These are phyloP conservation scores for Centrocercus urophasianus DNA, from an alignment of 2,113 vertebrate genomes.

Conservation along the genomic window DNA sequence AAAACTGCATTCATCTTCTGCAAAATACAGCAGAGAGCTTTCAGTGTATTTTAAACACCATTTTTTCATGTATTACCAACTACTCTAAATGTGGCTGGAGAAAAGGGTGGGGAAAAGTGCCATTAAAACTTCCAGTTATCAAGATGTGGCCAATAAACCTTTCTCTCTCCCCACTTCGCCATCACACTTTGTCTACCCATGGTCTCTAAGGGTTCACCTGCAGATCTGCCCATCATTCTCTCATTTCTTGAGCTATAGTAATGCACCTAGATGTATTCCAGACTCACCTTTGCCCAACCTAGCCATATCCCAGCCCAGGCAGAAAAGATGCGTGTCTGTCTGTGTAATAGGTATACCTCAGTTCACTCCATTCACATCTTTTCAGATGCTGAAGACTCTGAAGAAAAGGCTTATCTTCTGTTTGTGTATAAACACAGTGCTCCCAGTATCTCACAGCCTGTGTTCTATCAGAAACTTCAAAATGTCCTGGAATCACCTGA, in stretches of 20 bases:
- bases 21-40: slow-evolving; percentile 29
- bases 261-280: not conserved
- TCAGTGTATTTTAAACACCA: slow-evolving; percentile 17
- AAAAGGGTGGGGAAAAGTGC: accelerated
- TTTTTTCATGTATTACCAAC: not conserved
- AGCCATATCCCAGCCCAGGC: not conserved
- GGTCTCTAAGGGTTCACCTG: not conserved
- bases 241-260: not conserved
- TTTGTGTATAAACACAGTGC: not conserved
- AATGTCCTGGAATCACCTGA: not conserved
- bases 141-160: not conserved
- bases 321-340: not conserved
- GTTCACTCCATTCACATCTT: not conserved
- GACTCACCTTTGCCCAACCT: not conserved
- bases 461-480: not conserved
- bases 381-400: not conserved
- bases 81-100: not conserved
- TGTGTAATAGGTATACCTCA: not conserved
- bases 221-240: not conserved
- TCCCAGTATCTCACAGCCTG: not conserved
- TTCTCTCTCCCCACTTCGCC: not conserved
- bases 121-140: not conserved
- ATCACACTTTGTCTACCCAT: not conserved
- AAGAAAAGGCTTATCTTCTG: not conserved
- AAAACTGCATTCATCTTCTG: slow-evolving; percentile 55